A percentile compares a stretch with the other conserved stretches of the same genome.
These are phyloP conservation scores for Alosa sapidissima DNA, from an alignment of 2,797 vertebrate genomes.

Conservation along the genomic window DNA sequence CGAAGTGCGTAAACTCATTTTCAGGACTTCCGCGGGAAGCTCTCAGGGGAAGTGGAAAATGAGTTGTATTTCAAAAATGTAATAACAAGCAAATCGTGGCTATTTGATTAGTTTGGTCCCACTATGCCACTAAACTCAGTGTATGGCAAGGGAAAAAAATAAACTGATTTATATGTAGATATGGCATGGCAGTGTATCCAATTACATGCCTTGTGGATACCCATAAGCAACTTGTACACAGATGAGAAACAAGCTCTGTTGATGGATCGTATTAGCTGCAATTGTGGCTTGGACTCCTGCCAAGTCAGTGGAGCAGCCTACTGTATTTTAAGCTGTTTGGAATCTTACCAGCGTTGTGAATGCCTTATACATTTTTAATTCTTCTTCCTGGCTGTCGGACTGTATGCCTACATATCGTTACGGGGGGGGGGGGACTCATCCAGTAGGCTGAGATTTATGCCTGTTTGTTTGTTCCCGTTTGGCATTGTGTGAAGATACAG, in stretches of 20 bases:
- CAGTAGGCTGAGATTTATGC: slow-evolving; percentile 56
- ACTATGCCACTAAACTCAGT: slow-evolving; percentile 21
- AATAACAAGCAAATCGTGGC: slow-evolving; percentile 28
- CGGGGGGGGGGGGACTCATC: slow-evolving; percentile 59
- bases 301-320: slow-evolving; percentile 54
- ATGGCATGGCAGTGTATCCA: slow-evolving; percentile 33
- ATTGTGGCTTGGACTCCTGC: slow-evolving; percentile 62
- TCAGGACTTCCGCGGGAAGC: neutral
- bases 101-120: slow-evolving; percentile 32
- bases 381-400: slow-evolving; percentile 59
- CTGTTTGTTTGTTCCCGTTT: slow-evolving; percentile 32
- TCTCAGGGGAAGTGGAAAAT: slow-evolving; percentile 16
- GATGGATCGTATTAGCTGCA: slow-evolving; percentile 64
- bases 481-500: slow-evolving; percentile 11
- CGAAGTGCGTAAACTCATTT: slow-evolving; percentile 24
- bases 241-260: slow-evolving; percentile 44
- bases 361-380: slow-evolving; percentile 78
- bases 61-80: slow-evolving; percentile 29
- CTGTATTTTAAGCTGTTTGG: slow-evolving; percentile 72
- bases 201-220: slow-evolving; percentile 58
- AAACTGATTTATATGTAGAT: slow-evolving; percentile 31
- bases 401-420: slow-evolving; percentile 60
- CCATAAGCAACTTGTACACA: slow-evolving; percentile 52
- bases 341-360: slow-evolving; percentile 65
- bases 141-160: neutral